These are phyloP conservation scores for Osmoderma eremita DNA, from an alignment of 2,888 invertebrate genomes.

Conservation along the genomic window DNA sequence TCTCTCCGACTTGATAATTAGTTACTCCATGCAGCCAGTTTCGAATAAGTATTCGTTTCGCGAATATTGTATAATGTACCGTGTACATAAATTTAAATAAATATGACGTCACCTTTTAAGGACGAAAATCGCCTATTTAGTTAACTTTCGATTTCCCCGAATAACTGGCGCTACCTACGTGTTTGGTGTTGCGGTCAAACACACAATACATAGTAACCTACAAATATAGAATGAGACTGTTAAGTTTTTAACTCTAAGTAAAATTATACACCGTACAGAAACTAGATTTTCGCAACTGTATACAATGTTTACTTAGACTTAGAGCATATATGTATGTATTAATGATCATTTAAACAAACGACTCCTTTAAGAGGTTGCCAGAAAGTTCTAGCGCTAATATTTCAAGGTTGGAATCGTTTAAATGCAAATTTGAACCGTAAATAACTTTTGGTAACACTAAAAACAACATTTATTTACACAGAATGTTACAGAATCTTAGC, in stretches of 20 bases:
- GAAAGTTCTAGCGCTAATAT: constrained; percentile 5
- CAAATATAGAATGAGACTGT: too few relatives aligned
- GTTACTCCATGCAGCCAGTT: constrained; percentile 9
- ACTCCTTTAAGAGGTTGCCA: not conserved
- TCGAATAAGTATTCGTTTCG: constrained; percentile 37
- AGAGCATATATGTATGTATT: too few relatives aligned
- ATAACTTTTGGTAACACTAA: constrained; percentile 1
- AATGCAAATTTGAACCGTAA: constrained; percentile 15
- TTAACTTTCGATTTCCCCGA: not conserved
- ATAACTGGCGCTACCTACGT: not conserved
- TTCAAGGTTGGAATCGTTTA: constrained; percentile 19
- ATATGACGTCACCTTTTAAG: too few relatives aligned
- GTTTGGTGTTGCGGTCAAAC: too few relatives aligned
- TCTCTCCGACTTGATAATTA: not conserved
- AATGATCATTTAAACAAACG: too few relatives aligned
- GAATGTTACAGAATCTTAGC: too few relatives aligned
- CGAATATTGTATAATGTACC: constrained; percentile 15
- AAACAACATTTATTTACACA: too few relatives aligned
- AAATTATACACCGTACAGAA: too few relatives aligned
- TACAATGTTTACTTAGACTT: too few relatives aligned
- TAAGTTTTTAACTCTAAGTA: too few relatives aligned
- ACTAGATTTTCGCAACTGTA: too few relatives aligned
- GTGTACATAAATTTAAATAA: not conserved
- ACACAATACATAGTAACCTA: too few relatives aligned
- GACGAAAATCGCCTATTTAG: not conserved